These are phyloP conservation scores for Trissolcus japonicus DNA, from an alignment of 2,888 invertebrate species.

Conservation along the genomic window DNA sequence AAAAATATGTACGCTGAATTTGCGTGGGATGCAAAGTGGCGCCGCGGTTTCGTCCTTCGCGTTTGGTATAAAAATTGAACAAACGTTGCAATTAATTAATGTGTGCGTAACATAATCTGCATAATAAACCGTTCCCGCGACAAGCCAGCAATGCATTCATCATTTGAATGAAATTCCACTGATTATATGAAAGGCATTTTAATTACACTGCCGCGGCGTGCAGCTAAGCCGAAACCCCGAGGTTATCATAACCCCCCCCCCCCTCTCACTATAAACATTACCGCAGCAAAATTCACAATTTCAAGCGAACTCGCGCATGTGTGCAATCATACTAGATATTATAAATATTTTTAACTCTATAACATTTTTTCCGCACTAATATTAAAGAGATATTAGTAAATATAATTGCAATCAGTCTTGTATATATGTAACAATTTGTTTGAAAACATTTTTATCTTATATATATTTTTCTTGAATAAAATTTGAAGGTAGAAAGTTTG, in stretches of 20 bases:
- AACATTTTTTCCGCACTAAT: too few relatives aligned
- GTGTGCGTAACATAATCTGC: constrained; percentile 69
- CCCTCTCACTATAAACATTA: constrained; percentile 39
- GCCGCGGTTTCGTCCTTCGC: constrained; percentile 64
- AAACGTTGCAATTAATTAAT: constrained; percentile 69
- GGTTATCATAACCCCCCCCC: constrained; percentile 50
- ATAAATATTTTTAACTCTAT: too few relatives aligned
- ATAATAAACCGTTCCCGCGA: constrained; percentile 66
- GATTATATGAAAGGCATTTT: constrained; percentile 61
- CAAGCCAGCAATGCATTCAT: constrained; percentile 63
- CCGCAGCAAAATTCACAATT: constrained; percentile 4
- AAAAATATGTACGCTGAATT: constrained; percentile 24
- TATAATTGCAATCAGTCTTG: too few relatives aligned
- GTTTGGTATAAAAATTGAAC: constrained; percentile 63
- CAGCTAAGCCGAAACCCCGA: constrained; percentile 38
- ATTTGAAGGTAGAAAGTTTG: too few relatives aligned
- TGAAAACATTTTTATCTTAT: too few relatives aligned
- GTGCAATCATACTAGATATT: too few relatives aligned
- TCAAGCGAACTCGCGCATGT: too few relatives aligned
- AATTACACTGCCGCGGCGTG: constrained; percentile 59
- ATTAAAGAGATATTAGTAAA: too few relatives aligned
- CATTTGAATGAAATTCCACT: constrained; percentile 60
- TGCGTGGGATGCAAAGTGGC: constrained; percentile 61
- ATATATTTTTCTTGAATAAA: too few relatives aligned
- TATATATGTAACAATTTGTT: too few relatives aligned